Percentiles rank a stretch among this genome's conserved stretches.
Evolutionary conservation across 2,888 invertebrate genomes (phyloP).

Genomic region (Xestia rhomboidea): DNA sequence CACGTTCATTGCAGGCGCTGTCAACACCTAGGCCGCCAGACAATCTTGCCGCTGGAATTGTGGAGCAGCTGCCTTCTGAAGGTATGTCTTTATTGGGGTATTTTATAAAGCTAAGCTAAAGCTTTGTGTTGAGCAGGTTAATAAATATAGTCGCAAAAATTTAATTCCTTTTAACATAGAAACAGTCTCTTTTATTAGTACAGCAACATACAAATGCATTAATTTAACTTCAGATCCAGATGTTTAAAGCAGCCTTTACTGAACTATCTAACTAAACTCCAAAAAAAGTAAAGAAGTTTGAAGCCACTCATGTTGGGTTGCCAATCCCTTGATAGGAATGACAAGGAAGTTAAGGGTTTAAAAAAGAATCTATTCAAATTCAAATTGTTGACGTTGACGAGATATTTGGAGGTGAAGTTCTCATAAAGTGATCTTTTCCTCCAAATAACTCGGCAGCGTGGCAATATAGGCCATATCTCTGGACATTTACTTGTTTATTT

Average conservation of each 20-base stretch:
- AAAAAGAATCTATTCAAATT: too few relatives aligned
- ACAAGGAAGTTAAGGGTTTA: too few relatives aligned
- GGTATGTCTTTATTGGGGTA: constrained; percentile 78
- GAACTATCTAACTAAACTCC: not conserved
- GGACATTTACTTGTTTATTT: not conserved
- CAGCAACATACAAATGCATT: not conserved
- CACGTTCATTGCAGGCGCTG: constrained; percentile 91
- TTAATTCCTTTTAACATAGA: too few relatives aligned
- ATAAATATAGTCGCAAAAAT: not conserved
- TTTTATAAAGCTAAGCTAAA: not conserved
- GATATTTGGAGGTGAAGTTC: not conserved
- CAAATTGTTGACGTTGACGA: too few relatives aligned
- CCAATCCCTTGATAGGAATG: too few relatives aligned
- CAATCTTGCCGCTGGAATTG: constrained; percentile 91
- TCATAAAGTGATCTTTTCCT: not conserved
- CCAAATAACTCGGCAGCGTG: not conserved
- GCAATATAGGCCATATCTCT: not conserved
- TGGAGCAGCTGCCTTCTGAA: constrained; percentile 94
- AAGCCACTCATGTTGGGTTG: not conserved
- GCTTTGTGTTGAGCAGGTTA: not conserved
- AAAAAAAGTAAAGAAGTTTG: not conserved
- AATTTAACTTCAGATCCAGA: not conserved
- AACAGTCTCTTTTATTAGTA: not conserved
- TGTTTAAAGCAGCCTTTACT: not conserved
- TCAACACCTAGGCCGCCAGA: constrained; percentile 91